Evolutionary conservation across 2,797 vertebrate species (phyloP).

Genomic region (Cossypha dichroa): DNA sequence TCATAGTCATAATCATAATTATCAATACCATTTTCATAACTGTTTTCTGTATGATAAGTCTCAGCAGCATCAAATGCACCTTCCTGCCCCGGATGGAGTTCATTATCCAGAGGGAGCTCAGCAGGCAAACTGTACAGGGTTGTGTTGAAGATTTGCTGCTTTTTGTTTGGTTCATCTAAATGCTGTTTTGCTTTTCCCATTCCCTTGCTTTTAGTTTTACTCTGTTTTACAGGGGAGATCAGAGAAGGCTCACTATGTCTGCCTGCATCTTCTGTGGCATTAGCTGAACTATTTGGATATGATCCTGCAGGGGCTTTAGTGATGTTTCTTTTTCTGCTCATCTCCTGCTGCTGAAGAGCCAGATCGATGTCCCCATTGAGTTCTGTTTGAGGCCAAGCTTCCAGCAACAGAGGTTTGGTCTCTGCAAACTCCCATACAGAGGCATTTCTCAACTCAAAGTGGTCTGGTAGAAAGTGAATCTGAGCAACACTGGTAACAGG

Average conservation of each 20-base stretch:
- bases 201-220: conserved; percentile 68
- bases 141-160: conserved; percentile 76
- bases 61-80: conserved; percentile 50
- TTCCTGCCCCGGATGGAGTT: conserved; percentile 76
- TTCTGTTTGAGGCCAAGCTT: not conserved
- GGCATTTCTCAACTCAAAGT: conserved; percentile 26
- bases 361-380: not conserved
- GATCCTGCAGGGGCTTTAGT: not conserved
- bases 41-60: conserved; percentile 69
- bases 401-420: not conserved
- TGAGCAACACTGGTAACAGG: not conserved
- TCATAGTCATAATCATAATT: conserved; percentile 90
- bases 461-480: conserved; percentile 3
- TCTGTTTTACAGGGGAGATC: conserved; percentile 65
- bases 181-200: conserved; percentile 43
- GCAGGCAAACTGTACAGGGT: conserved; percentile 76
- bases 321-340: conserved; percentile 25
- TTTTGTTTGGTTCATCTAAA: conserved; percentile 66
- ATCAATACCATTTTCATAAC: conserved; percentile 80
- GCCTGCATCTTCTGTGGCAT: conserved; percentile 67
- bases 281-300: conserved; percentile 46
- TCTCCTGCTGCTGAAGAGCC: not conserved
- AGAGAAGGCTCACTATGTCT: conserved; percentile 36
- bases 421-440: conserved; percentile 25
- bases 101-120: conserved; percentile 66